phyloP scores from a whole-genome alignment of 1,140 invertebrate species.

The Oedothorax gibbosus region DNA sequence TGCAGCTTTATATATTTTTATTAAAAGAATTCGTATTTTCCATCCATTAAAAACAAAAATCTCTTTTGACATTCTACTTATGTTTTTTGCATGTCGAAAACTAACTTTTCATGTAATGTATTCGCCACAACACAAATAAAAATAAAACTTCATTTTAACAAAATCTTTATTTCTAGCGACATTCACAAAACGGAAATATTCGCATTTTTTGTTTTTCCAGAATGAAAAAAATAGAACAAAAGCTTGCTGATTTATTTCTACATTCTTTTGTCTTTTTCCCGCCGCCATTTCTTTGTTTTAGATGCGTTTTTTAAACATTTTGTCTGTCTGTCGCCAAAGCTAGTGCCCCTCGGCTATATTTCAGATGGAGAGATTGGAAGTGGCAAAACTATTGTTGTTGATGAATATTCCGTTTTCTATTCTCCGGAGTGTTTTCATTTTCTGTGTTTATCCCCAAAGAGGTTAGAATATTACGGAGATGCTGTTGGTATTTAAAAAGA shows the following conservation, averaged over 20 bases:
- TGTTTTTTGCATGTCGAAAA: too few species aligned
- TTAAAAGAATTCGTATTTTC: too few species aligned
- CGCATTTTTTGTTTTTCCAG: not conserved
- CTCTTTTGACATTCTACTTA: too few species aligned
- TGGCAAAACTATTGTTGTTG: slow-evolving; percentile 57
- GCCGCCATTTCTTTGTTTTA: not conserved
- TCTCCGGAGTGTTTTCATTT: slow-evolving; percentile 46
- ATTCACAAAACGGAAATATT: slow-evolving; percentile 22
- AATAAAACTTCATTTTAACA: not conserved
- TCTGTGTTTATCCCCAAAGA: not conserved
- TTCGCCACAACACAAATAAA: too few species aligned
- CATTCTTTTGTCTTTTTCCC: slow-evolving; percentile 35
- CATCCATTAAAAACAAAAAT: too few species aligned
- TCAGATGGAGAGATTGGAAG: slow-evolving; percentile 13
- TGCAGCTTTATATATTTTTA: too few species aligned
- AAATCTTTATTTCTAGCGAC: slow-evolving; percentile 41
- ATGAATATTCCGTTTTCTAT: slow-evolving; percentile 59
- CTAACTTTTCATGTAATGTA: too few species aligned
- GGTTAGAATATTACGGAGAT: too few species aligned
- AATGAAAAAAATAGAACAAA: not conserved
- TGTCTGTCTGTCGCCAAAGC: not conserved
- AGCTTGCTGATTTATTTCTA: slow-evolving; percentile 47
- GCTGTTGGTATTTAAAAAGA: too few species aligned
- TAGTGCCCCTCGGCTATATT: slow-evolving; percentile 12
- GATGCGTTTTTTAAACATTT: slow-evolving; percentile 6